These are phyloP conservation scores for Metalampra italica DNA, from an alignment of 2,888 invertebrate genomes.

Conservation along the genomic window DNA sequence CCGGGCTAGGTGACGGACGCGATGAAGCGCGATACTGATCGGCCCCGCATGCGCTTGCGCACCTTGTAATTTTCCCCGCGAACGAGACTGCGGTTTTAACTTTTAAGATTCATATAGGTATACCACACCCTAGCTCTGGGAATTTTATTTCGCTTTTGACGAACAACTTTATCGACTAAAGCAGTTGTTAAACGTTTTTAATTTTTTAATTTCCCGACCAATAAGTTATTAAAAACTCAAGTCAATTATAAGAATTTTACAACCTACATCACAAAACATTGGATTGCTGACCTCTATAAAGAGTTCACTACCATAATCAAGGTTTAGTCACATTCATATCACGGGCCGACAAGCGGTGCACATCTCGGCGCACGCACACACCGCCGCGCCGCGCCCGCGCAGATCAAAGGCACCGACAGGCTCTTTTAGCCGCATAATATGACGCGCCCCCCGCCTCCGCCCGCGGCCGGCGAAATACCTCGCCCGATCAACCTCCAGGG, in stretches of 20 bases:
- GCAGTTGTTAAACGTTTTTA: not conserved
- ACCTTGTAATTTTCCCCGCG: constrained; percentile 55
- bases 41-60: constrained; percentile 24
- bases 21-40: constrained; percentile 61
- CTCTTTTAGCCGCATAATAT: constrained; percentile 79
- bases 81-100: constrained; percentile 30
- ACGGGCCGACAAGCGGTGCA: constrained; percentile 72
- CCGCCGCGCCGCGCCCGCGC: constrained; percentile 35
- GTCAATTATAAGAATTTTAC: constrained; percentile 44
- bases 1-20: constrained; percentile 58
- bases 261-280: constrained; percentile 43
- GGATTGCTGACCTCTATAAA: constrained; percentile 67
- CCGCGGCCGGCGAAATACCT: constrained; percentile 65
- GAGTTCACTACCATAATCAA: constrained; percentile 75
- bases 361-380: constrained; percentile 53
- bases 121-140: too few relatives aligned
- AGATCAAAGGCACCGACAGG: constrained; percentile 78
- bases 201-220: not conserved
- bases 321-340: constrained; percentile 77
- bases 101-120: constrained; percentile 5
- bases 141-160: constrained; percentile 1
- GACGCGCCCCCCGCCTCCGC: constrained; percentile 69
- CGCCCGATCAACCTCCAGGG: constrained; percentile 55
- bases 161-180: not conserved
- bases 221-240: constrained; percentile 4